Percentiles rank a stretch among this genome's conserved stretches.
phyloP scores from a whole-genome alignment of 2,113 vertebrate species.

The Nyctereutes procyonoides region DNA sequence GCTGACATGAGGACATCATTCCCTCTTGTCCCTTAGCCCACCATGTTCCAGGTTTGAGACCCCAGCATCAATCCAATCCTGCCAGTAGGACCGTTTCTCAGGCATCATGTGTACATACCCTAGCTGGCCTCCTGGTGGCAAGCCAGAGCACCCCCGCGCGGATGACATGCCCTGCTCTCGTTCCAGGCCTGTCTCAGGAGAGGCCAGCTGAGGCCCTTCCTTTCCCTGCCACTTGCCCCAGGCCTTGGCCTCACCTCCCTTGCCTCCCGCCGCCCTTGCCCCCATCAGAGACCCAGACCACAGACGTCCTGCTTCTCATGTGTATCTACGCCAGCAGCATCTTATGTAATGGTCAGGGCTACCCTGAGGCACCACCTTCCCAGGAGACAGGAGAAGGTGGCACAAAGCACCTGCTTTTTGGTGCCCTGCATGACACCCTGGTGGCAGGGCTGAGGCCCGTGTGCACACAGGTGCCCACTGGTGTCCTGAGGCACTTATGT shows the following conservation, averaged over 20 bases:
- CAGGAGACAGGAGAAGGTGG: neutral
- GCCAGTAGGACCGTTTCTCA: neutral
- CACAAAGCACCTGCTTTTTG: too few relatives aligned
- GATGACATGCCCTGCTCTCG: accelerated
- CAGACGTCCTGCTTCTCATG: neutral
- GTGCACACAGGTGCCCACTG: neutral
- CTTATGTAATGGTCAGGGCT: neutral
- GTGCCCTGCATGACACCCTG: accelerated
- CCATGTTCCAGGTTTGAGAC: neutral
- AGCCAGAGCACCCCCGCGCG: too few relatives aligned
- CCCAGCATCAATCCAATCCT: neutral
- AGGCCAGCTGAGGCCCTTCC: neutral
- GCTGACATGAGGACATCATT: neutral
- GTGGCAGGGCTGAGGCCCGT: neutral
- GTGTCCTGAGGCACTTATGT: too few relatives aligned
- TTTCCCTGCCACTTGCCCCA: neutral
- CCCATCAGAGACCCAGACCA: neutral
- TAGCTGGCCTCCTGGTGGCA: neutral
- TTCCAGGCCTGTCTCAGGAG: neutral
- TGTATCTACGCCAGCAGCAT: neutral
- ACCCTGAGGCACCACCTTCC: neutral
- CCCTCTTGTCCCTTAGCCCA: neutral
- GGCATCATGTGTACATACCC: neutral
- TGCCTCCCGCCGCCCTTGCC: neutral
- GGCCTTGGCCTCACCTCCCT: neutral